These are phyloP conservation scores for Coregonus clupeaformis DNA, from an alignment of 2,113 vertebrate species.

Conservation along the genomic window DNA sequence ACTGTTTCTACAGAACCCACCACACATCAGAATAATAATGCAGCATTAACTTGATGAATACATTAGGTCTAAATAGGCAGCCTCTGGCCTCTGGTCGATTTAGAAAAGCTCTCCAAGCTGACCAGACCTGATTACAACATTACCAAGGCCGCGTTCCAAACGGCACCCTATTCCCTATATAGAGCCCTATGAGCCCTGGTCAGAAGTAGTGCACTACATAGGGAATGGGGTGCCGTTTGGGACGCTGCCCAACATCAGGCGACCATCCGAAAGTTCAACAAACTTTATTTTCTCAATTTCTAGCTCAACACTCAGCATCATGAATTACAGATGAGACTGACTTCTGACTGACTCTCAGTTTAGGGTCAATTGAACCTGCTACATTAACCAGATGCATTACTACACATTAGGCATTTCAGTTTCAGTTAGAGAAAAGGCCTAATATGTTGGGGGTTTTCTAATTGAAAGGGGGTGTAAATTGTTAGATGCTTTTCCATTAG, in stretches of 20 bases:
- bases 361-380: constrained; percentile 60
- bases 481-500: constrained; percentile 67
- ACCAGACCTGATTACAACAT: neutral
- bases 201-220: too few species aligned
- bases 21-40: too few species aligned
- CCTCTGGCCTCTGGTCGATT: constrained; percentile 37
- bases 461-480: constrained; percentile 39
- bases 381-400: constrained; percentile 59
- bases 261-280: constrained; percentile 56
- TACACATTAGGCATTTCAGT: constrained; percentile 59
- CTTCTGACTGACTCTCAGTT: constrained; percentile 54
- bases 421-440: constrained; percentile 30
- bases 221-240: too few species aligned
- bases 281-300: constrained; percentile 47
- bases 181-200: too few species aligned
- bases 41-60: constrained; percentile 54
- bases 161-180: too few species aligned
- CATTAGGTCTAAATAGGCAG: constrained; percentile 48
- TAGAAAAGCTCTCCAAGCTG: neutral
- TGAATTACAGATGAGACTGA: constrained; percentile 71
- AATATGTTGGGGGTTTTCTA: neutral
- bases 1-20: too few species aligned
- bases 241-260: constrained; percentile 29
- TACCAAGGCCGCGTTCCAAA: too few species aligned
- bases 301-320: constrained; percentile 50